A percentile compares a stretch with the other conserved stretches of the same genome.
Conservation (phyloP, 2,888 invertebrate species). For the Apotomis turbidana region DNA sequence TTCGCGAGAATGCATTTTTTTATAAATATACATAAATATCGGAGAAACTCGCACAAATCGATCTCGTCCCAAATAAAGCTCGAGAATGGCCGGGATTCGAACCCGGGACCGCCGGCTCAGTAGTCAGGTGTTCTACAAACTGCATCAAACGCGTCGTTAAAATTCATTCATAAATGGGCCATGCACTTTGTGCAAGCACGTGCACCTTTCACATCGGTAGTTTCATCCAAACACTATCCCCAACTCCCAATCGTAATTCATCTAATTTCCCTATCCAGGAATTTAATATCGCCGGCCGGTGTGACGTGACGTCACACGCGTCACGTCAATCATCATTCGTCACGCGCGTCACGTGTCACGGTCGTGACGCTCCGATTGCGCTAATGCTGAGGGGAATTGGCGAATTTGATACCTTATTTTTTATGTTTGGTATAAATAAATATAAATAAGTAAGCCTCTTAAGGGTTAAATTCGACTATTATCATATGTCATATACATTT, state of each 20-base stretch:
- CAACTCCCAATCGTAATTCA: not conserved
- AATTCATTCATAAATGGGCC: too few relatives aligned
- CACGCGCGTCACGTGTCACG: conserved; percentile 63
- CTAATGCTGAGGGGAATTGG: conserved; percentile 3
- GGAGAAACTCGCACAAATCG: too few relatives aligned
- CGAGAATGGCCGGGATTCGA: too few relatives aligned
- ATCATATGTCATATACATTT: too few relatives aligned
- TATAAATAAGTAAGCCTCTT: not conserved
- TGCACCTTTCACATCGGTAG: too few relatives aligned
- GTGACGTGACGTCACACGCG: conserved; percentile 50
- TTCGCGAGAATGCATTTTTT: too few relatives aligned
- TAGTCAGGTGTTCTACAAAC: too few relatives aligned
- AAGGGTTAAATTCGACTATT: not conserved
- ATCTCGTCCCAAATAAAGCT: too few relatives aligned
- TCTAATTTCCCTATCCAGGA: conserved; percentile 47
- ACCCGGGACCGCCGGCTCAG: too few relatives aligned
- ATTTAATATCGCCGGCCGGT: conserved; percentile 59
- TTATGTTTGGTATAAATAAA: not conserved
- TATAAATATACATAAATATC: too few relatives aligned
- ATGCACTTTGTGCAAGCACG: too few relatives aligned
- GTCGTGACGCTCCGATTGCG: conserved; percentile 47
- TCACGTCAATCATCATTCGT: conserved; percentile 77
- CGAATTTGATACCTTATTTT: conserved; percentile 2
- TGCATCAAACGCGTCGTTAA: too few relatives aligned
- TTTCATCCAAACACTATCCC: not conserved